Conservation (phyloP, 2,113 vertebrate genomes). For the Tyto alba region DNA sequence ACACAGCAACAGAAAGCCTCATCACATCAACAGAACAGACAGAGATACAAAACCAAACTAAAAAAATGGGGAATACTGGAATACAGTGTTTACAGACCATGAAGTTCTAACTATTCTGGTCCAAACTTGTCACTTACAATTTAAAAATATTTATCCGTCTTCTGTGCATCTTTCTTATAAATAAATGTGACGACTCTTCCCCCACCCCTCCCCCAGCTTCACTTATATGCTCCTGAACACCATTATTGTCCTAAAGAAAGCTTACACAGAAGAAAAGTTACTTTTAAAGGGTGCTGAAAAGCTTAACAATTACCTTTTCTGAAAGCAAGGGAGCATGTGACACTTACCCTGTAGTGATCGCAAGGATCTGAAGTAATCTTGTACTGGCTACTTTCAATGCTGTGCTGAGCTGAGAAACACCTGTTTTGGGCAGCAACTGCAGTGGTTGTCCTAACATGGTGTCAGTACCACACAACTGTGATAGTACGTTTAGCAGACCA, state of each 20-base stretch:
- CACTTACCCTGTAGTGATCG: constrained; percentile 94
- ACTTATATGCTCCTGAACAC: not conserved
- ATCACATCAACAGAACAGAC: not conserved
- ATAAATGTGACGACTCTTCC: not conserved
- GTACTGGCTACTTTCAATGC: constrained; percentile 97
- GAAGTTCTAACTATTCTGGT: not conserved
- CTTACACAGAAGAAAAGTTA: not conserved
- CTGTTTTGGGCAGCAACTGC: constrained; percentile 89
- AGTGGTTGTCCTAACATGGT: constrained; percentile 93
- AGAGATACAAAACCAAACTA: not conserved
- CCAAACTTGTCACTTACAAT: not conserved
- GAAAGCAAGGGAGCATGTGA: not conserved
- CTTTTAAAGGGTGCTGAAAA: not conserved
- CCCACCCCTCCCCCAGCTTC: fast-evolving
- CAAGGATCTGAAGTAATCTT: constrained; percentile 91
- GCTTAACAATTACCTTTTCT: not conserved
- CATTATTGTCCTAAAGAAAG: not conserved
- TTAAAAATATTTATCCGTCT: not conserved
- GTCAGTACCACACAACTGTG: constrained; percentile 93
- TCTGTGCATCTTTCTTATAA: not conserved
- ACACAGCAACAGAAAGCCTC: not conserved
- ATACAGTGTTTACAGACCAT: not conserved
- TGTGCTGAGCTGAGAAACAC: constrained; percentile 92
- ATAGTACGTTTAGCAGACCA: constrained; percentile 91
- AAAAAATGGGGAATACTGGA: not conserved